These are phyloP conservation scores for Asarcornis scutulata DNA, from an alignment of 2,113 vertebrate species.

Conservation along the genomic window DNA sequence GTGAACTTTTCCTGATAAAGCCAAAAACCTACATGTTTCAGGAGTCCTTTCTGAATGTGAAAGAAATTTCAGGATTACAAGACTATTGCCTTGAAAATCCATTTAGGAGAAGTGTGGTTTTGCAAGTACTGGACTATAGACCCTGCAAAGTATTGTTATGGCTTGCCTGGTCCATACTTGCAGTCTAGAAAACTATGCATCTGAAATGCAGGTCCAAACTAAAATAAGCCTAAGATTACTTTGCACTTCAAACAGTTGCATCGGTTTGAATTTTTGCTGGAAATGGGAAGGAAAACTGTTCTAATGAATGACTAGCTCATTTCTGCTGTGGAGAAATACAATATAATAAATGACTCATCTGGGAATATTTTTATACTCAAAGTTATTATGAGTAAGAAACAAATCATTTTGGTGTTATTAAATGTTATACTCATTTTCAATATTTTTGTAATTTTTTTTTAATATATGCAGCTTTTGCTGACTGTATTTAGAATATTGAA, in stretches of 20 bases:
- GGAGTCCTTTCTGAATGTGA: background rate
- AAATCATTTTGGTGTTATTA: conserved; percentile 39
- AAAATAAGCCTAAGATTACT: background rate
- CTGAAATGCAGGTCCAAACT: background rate
- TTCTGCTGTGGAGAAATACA: conserved; percentile 41
- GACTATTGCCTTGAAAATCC: background rate
- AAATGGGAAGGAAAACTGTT: background rate
- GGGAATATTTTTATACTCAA: conserved; percentile 59
- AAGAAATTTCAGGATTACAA: background rate
- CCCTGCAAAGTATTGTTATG: background rate
- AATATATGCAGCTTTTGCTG: conserved; percentile 1
- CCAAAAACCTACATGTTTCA: background rate
- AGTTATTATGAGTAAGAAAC: conserved; percentile 39
- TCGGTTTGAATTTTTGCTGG: background rate
- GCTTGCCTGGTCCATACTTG: background rate
- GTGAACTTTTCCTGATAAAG: background rate
- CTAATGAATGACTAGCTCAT: conserved; percentile 17
- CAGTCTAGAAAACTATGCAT: background rate
- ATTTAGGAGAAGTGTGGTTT: background rate
- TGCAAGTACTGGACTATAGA: background rate
- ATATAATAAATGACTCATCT: conserved; percentile 57
- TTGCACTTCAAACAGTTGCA: background rate
- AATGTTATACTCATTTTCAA: background rate
- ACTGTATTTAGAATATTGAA: background rate
- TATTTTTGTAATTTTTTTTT: background rate